Conservation (phyloP, 37 sponge, comb jelly and placozoan species). For the Dysidea cf. avara region DNA sequence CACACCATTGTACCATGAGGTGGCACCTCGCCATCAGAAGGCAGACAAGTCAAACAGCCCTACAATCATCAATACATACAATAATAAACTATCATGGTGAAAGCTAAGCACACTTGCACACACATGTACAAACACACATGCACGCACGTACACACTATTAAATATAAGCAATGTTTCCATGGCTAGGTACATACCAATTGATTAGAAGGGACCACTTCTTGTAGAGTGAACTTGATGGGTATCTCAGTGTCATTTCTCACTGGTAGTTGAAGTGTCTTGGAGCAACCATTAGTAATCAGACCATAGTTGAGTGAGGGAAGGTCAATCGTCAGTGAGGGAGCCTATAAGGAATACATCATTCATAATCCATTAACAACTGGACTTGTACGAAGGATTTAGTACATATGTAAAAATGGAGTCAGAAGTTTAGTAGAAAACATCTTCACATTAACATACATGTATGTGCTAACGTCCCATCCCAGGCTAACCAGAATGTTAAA, state of each 20-base stretch:
- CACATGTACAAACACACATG: constrained; percentile 18
- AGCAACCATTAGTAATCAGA: constrained; percentile 40
- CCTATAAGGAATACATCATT: constrained; percentile 22
- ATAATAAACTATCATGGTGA: too few relatives aligned
- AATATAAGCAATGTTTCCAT: too few relatives aligned
- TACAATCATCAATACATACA: too few relatives aligned
- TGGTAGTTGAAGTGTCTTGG: constrained; percentile 8
- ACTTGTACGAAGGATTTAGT: too few relatives aligned
- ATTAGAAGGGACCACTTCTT: constrained; percentile 11
- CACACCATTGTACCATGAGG: neutral
- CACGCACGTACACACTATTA: too few relatives aligned
- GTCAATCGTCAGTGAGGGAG: constrained; percentile 28
- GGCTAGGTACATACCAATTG: too few relatives aligned
- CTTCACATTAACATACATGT: too few relatives aligned
- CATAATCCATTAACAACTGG: neutral
- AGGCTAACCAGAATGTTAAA: too few relatives aligned
- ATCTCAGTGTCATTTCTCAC: constrained; percentile 37
- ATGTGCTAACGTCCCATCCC: too few relatives aligned
- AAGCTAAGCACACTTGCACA: constrained; percentile 6
- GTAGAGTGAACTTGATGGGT: constrained; percentile 15
- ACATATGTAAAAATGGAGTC: too few relatives aligned
- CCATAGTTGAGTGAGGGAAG: constrained; percentile 52
- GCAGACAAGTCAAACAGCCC: constrained; percentile 16
- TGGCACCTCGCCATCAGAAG: constrained; percentile 15
- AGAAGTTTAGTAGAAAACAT: too few relatives aligned